Conservation (phyloP, 2,888 invertebrate species). For the Plagodis dolabraria region DNA sequence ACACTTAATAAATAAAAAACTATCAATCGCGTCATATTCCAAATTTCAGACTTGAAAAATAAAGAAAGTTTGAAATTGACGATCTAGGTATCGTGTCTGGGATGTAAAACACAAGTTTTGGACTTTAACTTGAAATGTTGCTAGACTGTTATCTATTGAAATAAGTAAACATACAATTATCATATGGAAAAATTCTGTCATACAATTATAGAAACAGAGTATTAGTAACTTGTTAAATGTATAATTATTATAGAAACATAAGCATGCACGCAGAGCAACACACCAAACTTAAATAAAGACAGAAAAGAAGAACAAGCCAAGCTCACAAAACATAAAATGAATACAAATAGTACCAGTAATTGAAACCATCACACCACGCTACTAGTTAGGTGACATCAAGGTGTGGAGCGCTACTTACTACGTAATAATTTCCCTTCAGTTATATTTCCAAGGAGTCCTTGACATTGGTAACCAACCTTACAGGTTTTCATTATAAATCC, state of each 20-base stretch:
- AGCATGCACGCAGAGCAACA: constrained; percentile 71
- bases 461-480: constrained; percentile 61
- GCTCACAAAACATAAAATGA: constrained; percentile 56
- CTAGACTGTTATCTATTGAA: too few species aligned
- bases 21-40: too few species aligned
- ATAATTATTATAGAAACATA: constrained; percentile 42
- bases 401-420: constrained; percentile 54
- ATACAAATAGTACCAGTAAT: constrained; percentile 45
- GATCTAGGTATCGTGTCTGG: too few species aligned
- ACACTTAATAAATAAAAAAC: too few species aligned
- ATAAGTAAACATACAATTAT: too few species aligned
- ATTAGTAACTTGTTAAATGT: constrained; percentile 49
- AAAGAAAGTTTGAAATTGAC: too few species aligned
- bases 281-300: constrained; percentile 63
- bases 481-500: constrained; percentile 68
- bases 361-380: constrained; percentile 78
- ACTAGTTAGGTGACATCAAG: constrained; percentile 72
- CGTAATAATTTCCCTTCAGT: constrained; percentile 56
- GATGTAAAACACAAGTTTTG: too few species aligned
- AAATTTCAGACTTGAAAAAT: too few species aligned
- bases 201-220: constrained; percentile 8
- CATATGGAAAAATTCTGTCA: too few species aligned
- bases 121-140: too few species aligned
- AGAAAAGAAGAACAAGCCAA: constrained; percentile 62
- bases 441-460: constrained; percentile 52